A percentile compares a stretch with the other conserved stretches of the same genome.
phyloP scores from a whole-genome alignment of 2,113 vertebrate species.

The Protomyctophum bolini region DNA sequence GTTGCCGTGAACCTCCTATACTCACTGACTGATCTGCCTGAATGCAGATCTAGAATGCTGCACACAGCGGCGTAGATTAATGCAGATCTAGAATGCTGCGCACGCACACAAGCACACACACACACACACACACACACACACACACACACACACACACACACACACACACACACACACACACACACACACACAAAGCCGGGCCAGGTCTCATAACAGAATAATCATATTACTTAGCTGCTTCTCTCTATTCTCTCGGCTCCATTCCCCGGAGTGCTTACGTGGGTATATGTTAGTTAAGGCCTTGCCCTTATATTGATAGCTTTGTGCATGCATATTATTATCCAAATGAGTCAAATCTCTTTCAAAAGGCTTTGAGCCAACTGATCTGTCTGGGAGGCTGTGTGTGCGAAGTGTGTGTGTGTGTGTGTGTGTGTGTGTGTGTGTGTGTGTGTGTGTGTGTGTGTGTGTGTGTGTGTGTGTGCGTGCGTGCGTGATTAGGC shows the following conservation, averaged over 20 bases:
- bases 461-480: background rate
- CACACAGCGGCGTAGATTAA: no score
- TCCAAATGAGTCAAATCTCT: background rate
- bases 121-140: slow-evolving; percentile 2
- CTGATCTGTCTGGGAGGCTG: slow-evolving; percentile 6
- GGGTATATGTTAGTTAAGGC: background rate
- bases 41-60: no score
- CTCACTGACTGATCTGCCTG: no score
- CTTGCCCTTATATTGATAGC: background rate
- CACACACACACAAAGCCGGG: slow-evolving; percentile 15
- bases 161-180: background rate
- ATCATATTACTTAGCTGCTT: slow-evolving; percentile 4
- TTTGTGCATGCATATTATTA: slow-evolving; percentile 19
- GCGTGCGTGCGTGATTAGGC: background rate
- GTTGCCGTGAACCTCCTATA: no score
- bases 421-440: background rate
- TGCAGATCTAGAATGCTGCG: no score
- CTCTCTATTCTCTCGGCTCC: slow-evolving; percentile 5
- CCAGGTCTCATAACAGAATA: slow-evolving; percentile 5
- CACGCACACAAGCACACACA: slow-evolving; percentile 1
- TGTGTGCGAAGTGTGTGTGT: background rate
- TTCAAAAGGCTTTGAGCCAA: slow-evolving; percentile 16
- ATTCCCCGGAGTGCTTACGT: background rate
- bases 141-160: background rate
- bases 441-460: background rate